These are phyloP conservation scores for Chelonia mydas DNA, from an alignment of 2,797 vertebrate genomes.

Conservation along the genomic window DNA sequence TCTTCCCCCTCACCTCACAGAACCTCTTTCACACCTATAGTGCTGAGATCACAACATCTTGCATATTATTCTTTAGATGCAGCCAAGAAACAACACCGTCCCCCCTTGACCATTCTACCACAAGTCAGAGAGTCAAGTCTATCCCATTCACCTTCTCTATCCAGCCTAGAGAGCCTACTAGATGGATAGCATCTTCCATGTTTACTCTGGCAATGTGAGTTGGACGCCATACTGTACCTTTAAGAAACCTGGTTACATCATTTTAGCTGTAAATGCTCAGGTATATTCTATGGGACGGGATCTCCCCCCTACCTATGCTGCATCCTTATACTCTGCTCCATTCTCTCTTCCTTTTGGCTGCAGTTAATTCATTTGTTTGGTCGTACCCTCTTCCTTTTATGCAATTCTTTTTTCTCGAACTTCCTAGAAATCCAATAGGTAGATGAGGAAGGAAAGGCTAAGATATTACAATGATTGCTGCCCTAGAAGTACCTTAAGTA, in stretches of 20 bases:
- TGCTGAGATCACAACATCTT: accelerated
- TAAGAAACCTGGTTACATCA: neutral
- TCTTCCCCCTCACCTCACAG: neutral
- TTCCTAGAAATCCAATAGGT: neutral
- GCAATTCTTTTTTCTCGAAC: neutral
- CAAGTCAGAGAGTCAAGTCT: neutral
- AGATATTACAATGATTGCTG: neutral
- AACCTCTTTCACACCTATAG: neutral
- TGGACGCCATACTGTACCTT: neutral
- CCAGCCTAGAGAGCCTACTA: neutral
- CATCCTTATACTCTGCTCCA: neutral
- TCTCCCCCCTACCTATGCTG: neutral
- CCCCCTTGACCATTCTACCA: accelerated
- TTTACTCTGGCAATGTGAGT: neutral
- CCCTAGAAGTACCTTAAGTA: neutral
- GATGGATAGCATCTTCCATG: neutral
- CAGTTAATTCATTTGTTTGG: neutral
- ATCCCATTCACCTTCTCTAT: neutral
- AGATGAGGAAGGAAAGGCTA: neutral
- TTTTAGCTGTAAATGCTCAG: accelerated
- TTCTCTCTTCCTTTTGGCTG: neutral
- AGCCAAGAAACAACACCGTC: neutral
- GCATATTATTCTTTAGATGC: neutral
- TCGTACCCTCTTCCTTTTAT: neutral
- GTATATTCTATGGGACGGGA: neutral